Conservation (phyloP, 2,797 vertebrate species). For the Pterois miles region DNA sequence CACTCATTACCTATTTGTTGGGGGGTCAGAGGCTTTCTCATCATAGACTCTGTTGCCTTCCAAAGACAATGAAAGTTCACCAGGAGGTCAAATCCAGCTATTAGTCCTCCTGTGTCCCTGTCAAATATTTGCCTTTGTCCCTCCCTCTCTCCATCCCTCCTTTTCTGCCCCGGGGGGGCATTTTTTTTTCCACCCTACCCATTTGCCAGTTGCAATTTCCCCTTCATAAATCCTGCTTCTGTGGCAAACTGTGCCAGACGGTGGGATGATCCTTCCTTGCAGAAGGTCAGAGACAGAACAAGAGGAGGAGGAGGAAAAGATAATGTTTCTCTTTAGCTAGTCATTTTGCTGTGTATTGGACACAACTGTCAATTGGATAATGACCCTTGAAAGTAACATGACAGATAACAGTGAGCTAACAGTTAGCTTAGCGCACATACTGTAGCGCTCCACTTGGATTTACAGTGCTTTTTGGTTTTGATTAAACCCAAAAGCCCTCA, state of each 20-base stretch:
- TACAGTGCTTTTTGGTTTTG: not conserved
- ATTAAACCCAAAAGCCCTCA: not conserved
- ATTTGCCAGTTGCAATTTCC: conserved; percentile 84
- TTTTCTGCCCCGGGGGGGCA: conserved; percentile 44
- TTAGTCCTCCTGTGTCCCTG: conserved; percentile 54
- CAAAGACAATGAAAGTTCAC: conserved; percentile 71
- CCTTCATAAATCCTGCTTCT: conserved; percentile 79
- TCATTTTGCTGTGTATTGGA: conserved; percentile 28
- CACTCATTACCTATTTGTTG: conserved; percentile 73
- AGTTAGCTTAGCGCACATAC: not conserved
- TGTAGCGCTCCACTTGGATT: not conserved
- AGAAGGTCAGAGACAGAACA: conserved; percentile 71
- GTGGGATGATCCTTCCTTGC: conserved; percentile 66
- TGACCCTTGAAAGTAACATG: conserved; percentile 17
- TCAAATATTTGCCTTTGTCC: conserved; percentile 65
- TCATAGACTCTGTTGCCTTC: conserved; percentile 49
- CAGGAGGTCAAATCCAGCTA: conserved; percentile 64
- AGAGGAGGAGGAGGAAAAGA: conserved; percentile 55
- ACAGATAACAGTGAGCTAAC: conserved; percentile 5
- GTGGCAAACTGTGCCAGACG: conserved; percentile 77
- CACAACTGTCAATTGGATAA: conserved; percentile 9
- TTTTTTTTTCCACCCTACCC: conserved; percentile 54
- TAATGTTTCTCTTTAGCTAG: conserved; percentile 56
- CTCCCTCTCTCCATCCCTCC: conserved; percentile 32
- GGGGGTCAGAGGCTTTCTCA: conserved; percentile 56